Percentiles rank a stretch among this genome's conserved stretches.
phyloP scores from a whole-genome alignment of 2,888 invertebrate species.

The Drosophila tripunctata region DNA sequence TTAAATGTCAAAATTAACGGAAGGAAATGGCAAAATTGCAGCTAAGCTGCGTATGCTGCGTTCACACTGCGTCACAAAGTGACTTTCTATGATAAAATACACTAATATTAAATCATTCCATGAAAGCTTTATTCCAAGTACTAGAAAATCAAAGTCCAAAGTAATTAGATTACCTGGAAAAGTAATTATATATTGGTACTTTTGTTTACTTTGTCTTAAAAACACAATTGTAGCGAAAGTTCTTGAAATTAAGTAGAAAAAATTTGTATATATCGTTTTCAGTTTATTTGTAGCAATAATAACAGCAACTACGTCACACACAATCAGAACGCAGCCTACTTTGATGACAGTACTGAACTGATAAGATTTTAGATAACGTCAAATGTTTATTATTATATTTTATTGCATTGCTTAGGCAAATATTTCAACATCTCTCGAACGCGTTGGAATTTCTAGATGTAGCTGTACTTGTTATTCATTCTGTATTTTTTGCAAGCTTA shows the following conservation, averaged over 20 bases:
- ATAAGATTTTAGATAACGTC: conserved; percentile 42
- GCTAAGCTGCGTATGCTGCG: conserved; percentile 38
- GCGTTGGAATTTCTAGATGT: conserved; percentile 23
- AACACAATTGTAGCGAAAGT: background rate
- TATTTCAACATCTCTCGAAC: conserved; percentile 32
- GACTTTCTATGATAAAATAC: background rate
- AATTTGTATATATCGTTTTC: background rate
- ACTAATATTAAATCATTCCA: conserved; percentile 1
- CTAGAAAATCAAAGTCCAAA: background rate
- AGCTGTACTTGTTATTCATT: conserved; percentile 14
- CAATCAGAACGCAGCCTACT: conserved; percentile 12
- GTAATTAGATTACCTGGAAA: background rate
- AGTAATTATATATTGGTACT: conserved; percentile 5
- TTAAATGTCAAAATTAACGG: conserved; percentile 22
- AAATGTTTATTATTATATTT: conserved; percentile 18
- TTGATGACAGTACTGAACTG: conserved; percentile 22
- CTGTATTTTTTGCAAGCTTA: conserved; percentile 7
- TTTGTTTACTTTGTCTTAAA: background rate
- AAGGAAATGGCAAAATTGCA: conserved; percentile 33
- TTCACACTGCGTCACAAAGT: background rate
- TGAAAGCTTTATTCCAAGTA: background rate
- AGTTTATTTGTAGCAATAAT: background rate
- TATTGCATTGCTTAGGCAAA: conserved; percentile 10
- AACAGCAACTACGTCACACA: conserved; percentile 23
- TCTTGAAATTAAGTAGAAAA: background rate